These are phyloP conservation scores for Ditula angustiorana DNA, from an alignment of 2,888 invertebrate species.

Conservation along the genomic window DNA sequence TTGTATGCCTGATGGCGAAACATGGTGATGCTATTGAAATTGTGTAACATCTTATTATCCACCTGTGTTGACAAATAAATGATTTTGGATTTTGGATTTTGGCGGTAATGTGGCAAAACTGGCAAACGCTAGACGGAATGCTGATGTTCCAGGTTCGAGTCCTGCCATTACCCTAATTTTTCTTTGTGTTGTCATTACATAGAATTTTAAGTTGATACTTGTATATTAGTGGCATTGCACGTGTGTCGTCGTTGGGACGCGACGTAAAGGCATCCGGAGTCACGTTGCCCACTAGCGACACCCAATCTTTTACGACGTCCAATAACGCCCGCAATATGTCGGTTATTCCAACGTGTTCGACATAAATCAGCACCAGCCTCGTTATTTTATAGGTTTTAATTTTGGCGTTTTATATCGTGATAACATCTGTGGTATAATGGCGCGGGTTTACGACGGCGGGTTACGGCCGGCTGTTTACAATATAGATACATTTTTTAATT, in stretches of 20 bases:
- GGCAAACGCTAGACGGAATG: too few species aligned
- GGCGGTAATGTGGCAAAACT: too few species aligned
- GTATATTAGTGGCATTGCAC: background rate
- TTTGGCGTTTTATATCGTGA: constrained; percentile 79
- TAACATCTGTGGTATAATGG: constrained; percentile 76
- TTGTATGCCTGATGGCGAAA: too few species aligned
- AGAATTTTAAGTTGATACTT: too few species aligned
- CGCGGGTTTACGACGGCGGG: constrained; percentile 64
- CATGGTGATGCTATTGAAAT: too few species aligned
- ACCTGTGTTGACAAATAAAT: too few species aligned
- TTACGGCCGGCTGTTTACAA: constrained; percentile 55
- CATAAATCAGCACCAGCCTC: constrained; percentile 70
- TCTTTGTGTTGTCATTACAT: too few species aligned
- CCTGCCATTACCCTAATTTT: too few species aligned
- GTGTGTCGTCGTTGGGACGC: background rate
- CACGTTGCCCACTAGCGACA: constrained; percentile 44
- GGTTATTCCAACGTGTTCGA: constrained; percentile 56
- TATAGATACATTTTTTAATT: constrained; percentile 33
- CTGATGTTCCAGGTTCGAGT: too few species aligned
- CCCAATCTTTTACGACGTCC: constrained; percentile 59
- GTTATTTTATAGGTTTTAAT: constrained; percentile 79
- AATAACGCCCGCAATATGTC: constrained; percentile 66
- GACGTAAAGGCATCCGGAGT: background rate
- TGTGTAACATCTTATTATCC: too few species aligned
- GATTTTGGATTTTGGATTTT: too few species aligned